phyloP scores from a whole-genome alignment of 2,113 vertebrate genomes.

The Stegastes partitus region DNA sequence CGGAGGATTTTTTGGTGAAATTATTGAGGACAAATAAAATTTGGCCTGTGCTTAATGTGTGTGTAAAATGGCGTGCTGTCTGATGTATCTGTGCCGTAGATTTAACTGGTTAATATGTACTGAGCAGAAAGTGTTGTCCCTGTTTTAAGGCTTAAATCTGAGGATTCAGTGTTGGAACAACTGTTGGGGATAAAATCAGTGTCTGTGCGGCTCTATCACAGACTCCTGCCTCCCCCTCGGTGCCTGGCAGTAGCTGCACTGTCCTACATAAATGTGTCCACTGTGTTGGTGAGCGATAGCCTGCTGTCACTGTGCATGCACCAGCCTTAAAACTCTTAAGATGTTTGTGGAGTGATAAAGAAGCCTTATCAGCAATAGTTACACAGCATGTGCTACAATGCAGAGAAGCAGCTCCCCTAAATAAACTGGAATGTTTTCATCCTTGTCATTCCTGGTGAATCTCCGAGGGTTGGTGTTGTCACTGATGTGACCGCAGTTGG shows the following conservation, averaged over 20 bases:
- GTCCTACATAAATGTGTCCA: constrained; percentile 14
- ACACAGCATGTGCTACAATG: neutral
- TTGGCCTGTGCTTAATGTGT: neutral
- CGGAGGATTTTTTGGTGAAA: neutral
- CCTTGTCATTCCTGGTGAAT: neutral
- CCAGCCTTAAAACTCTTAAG: neutral
- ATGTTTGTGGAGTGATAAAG: neutral
- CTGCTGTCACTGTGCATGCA: constrained; percentile 50
- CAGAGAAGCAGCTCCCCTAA: neutral
- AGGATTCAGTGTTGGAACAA: neutral
- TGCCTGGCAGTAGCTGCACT: constrained; percentile 44
- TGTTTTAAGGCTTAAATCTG: neutral
- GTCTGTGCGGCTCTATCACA: constrained; percentile 16
- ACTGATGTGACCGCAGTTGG: neutral
- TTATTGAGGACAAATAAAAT: neutral
- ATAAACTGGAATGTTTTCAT: neutral
- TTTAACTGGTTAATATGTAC: neutral
- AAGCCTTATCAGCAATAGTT: neutral
- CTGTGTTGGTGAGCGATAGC: constrained; percentile 56
- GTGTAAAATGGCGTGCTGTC: neutral
- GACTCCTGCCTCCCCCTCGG: constrained; percentile 21
- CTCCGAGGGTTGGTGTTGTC: neutral
- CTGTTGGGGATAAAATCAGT: neutral
- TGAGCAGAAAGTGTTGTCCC: neutral
- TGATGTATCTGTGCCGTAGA: constrained; percentile 1